These are phyloP conservation scores for Datnioides undecimradiatus DNA, from an alignment of 2,113 vertebrate genomes.

Conservation along the genomic window DNA sequence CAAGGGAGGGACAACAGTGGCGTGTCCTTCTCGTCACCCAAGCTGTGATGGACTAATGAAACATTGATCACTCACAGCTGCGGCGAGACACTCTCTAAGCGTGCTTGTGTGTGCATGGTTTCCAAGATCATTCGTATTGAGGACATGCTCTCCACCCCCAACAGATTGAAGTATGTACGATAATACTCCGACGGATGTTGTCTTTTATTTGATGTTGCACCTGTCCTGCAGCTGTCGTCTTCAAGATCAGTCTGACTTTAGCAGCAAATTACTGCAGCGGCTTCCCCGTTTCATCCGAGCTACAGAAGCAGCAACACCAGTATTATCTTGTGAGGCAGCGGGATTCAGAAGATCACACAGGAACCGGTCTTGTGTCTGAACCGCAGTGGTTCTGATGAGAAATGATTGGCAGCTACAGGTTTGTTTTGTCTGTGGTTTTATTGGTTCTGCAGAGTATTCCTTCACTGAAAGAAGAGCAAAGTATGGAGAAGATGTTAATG, in stretches of 20 bases:
- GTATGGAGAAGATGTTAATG: no score
- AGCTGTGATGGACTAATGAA: constrained; percentile 80
- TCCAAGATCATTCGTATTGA: not conserved
- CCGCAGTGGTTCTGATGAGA: no score
- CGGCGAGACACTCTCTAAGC: constrained; percentile 25
- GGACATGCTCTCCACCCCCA: not conserved
- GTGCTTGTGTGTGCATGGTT: constrained; percentile 7
- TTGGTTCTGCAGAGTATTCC: no score
- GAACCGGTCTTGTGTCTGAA: no score
- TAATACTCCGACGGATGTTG: constrained; percentile 15
- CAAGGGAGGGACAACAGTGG: constrained; percentile 55
- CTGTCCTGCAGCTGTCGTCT: not conserved
- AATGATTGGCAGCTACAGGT: no score
- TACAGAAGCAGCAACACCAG: not conserved
- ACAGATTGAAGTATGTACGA: constrained; percentile 12
- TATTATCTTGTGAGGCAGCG: no score
- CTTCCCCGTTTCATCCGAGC: not conserved
- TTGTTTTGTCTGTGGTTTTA: no score
- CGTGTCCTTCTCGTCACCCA: constrained; percentile 69
- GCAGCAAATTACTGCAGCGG: not conserved
- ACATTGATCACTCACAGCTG: constrained; percentile 77
- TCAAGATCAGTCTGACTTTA: not conserved
- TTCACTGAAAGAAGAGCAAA: no score
- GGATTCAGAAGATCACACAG: no score
- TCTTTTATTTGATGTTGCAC: not conserved